A percentile compares a stretch with the other conserved stretches of the same genome.
Conservation (phyloP, 2,797 vertebrate species). For the Mallotus villosus region DNA sequence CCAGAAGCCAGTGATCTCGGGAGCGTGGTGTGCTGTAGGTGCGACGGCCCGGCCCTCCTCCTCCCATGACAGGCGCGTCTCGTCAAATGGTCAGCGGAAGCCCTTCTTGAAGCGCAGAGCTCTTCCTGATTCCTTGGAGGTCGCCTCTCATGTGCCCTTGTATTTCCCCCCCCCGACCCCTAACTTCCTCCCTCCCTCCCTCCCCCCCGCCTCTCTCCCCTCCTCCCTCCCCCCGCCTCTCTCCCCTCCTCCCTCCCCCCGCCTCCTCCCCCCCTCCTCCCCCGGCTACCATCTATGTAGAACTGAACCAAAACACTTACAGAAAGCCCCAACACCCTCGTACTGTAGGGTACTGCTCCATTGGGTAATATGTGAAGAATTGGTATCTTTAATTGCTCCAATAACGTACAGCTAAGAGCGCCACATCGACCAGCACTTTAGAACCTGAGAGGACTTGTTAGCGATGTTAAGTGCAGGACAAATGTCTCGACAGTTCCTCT, state of each 20-base stretch:
- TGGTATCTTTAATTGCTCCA: slow-evolving; percentile 58
- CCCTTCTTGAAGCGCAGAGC: slow-evolving; percentile 39
- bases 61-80: slow-evolving; percentile 11
- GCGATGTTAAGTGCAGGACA: slow-evolving; percentile 51
- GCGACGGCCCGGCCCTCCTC: neutral
- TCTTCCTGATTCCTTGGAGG: slow-evolving; percentile 19
- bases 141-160: slow-evolving; percentile 44
- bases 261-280: too few species aligned
- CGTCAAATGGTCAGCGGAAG: slow-evolving; percentile 23
- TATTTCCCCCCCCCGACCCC: slow-evolving; percentile 37
- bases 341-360: slow-evolving; percentile 41
- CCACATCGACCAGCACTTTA: slow-evolving; percentile 55
- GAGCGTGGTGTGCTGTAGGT: neutral
- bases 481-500: slow-evolving; percentile 54
- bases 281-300: too few species aligned
- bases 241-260: neutral
- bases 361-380: slow-evolving; percentile 41
- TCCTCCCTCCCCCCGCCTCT: neutral
- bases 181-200: slow-evolving; percentile 5
- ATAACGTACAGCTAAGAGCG: slow-evolving; percentile 66
- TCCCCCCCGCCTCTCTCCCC: neutral
- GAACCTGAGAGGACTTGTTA: slow-evolving; percentile 40
- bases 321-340: slow-evolving; percentile 42
- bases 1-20: neutral
- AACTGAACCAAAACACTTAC: slow-evolving; percentile 19